Percentiles rank a stretch among this genome's conserved stretches.
phyloP scores from a whole-genome alignment of 2,113 vertebrate genomes.

The Tychaedon coryphoeus region DNA sequence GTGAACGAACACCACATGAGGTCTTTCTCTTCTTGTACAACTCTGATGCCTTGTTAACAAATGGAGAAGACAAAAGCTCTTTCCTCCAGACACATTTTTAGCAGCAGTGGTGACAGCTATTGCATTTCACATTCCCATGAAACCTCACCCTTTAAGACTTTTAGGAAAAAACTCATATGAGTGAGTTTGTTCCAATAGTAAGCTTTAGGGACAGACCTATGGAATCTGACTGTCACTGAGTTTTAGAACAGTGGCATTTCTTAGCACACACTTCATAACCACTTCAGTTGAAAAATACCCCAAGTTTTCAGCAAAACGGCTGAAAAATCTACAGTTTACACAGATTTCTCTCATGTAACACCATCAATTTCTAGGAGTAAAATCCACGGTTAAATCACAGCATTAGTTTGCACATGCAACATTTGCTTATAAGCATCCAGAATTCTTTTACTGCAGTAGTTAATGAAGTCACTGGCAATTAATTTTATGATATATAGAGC shows the following conservation, averaged over 20 bases:
- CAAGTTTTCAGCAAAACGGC: neutral
- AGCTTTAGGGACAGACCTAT: neutral
- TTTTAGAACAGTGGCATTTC: neutral
- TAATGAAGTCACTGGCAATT: neutral
- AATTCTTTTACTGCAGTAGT: neutral
- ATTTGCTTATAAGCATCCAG: neutral
- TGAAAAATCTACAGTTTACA: neutral
- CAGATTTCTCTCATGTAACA: neutral
- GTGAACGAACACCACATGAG: accelerated
- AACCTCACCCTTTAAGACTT: neutral
- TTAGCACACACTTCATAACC: neutral
- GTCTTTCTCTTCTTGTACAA: neutral
- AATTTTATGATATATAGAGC: neutral
- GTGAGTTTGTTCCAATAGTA: neutral
- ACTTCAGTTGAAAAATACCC: neutral
- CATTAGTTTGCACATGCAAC: neutral
- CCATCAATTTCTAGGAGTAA: neutral
- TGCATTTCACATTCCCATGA: neutral
- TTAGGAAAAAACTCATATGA: neutral
- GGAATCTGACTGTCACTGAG: neutral
- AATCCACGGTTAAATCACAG: neutral
- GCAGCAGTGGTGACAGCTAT: neutral
- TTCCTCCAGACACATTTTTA: neutral
- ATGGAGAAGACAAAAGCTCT: neutral
- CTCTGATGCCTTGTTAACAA: neutral